Conservation (phyloP, 2,113 vertebrate genomes). For the Apodemus speciosus region DNA sequence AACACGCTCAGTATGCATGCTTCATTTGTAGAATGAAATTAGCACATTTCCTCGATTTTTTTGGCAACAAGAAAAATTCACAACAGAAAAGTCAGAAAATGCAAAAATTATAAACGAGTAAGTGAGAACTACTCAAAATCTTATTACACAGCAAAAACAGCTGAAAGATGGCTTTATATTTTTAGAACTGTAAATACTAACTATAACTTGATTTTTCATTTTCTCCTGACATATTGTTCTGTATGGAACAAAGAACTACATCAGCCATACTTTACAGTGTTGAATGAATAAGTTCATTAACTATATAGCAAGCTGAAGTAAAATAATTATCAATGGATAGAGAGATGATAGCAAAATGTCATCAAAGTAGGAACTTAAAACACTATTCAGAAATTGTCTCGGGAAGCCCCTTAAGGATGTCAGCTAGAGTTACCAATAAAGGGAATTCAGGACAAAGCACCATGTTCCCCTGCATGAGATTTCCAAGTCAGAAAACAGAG, state of each 20-base stretch:
- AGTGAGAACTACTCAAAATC: slow-evolving; percentile 28
- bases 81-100: slow-evolving; percentile 53
- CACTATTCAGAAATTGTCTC: background rate
- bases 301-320: background rate
- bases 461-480: background rate
- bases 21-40: slow-evolving; percentile 43
- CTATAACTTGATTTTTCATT: background rate
- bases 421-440: background rate
- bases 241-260: background rate
- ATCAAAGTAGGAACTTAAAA: background rate
- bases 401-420: background rate
- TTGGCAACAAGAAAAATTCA: slow-evolving; percentile 47
- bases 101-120: background rate
- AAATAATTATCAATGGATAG: background rate
- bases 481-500: background rate
- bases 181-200: background rate
- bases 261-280: background rate
- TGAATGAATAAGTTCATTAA: background rate
- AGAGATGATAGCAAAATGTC: background rate
- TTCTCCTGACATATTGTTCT: background rate
- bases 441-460: background rate
- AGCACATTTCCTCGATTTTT: slow-evolving; percentile 15
- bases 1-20: background rate
- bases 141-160: background rate
- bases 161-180: background rate